phyloP scores from a whole-genome alignment of 2,888 invertebrate genomes.

The Serrognathus titanus region DNA sequence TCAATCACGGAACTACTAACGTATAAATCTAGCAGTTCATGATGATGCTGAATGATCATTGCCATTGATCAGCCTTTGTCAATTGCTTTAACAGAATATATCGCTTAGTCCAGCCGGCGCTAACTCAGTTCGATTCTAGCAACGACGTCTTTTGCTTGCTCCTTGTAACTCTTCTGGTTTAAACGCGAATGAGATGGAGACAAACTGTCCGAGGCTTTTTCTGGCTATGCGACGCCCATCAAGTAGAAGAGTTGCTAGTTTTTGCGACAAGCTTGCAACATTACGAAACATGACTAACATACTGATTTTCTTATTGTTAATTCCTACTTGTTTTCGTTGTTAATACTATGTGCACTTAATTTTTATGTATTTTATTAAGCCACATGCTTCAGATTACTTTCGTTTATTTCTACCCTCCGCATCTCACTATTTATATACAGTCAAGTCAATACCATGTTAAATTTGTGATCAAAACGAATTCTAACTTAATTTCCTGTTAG shows the following conservation, averaged over 20 bases:
- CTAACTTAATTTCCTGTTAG: no score
- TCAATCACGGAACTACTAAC: conserved; percentile 20
- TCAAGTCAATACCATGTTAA: no score
- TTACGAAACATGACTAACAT: conserved; percentile 24
- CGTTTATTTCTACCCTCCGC: no score
- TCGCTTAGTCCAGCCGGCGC: conserved; percentile 24
- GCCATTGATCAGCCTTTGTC: conserved; percentile 25
- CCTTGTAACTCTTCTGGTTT: conserved; percentile 8
- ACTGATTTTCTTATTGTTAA: conserved; percentile 22
- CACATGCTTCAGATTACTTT: background rate
- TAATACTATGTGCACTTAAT: background rate
- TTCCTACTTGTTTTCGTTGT: conserved; percentile 1
- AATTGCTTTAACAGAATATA: conserved; percentile 20
- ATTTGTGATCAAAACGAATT: no score
- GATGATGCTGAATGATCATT: conserved; percentile 20
- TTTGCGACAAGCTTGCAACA: conserved; percentile 25
- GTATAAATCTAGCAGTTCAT: conserved; percentile 6
- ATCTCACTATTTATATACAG: no score
- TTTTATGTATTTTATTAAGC: conserved; percentile 2
- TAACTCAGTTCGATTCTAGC: conserved; percentile 11
- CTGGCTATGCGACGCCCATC: conserved; percentile 19
- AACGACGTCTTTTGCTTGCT: conserved; percentile 5
- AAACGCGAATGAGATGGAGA: background rate
- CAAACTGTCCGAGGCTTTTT: conserved; percentile 4
- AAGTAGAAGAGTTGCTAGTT: conserved; percentile 22